Conservation (phyloP, 2,797 vertebrate species). For the Anguilla anguilla region DNA sequence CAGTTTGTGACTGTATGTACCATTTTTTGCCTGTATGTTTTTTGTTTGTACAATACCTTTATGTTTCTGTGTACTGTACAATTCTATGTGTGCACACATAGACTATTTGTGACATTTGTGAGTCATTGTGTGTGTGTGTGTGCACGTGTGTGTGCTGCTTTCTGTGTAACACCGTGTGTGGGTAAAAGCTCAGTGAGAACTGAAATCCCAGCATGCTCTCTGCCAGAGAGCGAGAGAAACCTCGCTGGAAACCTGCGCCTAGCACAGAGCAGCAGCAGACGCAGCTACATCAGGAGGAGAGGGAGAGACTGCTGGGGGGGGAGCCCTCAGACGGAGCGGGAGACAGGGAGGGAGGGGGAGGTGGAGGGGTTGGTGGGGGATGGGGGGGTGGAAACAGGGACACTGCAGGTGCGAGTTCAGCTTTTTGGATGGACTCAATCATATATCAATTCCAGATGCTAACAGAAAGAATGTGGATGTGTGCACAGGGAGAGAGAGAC, state of each 20-base stretch:
- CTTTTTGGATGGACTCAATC: not conserved
- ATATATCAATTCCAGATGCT: not conserved
- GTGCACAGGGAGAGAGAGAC: conserved; percentile 36
- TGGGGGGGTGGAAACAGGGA: not conserved
- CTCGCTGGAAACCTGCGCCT: conserved; percentile 68
- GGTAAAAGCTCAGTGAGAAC: conserved; percentile 54
- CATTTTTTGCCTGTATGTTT: too few relatives aligned
- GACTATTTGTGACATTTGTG: too few relatives aligned
- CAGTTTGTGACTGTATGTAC: too few relatives aligned
- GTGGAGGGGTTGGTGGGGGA: conserved; percentile 36
- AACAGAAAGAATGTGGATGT: conserved; percentile 1
- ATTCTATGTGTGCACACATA: too few relatives aligned
- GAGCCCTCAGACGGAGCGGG: conserved; percentile 29
- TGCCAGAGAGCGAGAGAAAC: conserved; percentile 61
- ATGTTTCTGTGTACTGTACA: too few relatives aligned
- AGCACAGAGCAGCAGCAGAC: conserved; percentile 68
- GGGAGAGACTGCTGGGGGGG: conserved; percentile 33
- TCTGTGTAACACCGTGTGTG: conserved; percentile 56
- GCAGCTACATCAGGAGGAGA: conserved; percentile 65
- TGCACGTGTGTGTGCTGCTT: conserved; percentile 21
- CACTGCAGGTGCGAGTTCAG: not conserved
- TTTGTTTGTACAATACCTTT: too few relatives aligned
- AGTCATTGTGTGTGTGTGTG: not conserved
- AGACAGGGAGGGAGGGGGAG: not conserved
- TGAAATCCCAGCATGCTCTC: conserved; percentile 53